phyloP scores from a whole-genome alignment of 2,113 vertebrate genomes.

The Protomyctophum bolini region DNA sequence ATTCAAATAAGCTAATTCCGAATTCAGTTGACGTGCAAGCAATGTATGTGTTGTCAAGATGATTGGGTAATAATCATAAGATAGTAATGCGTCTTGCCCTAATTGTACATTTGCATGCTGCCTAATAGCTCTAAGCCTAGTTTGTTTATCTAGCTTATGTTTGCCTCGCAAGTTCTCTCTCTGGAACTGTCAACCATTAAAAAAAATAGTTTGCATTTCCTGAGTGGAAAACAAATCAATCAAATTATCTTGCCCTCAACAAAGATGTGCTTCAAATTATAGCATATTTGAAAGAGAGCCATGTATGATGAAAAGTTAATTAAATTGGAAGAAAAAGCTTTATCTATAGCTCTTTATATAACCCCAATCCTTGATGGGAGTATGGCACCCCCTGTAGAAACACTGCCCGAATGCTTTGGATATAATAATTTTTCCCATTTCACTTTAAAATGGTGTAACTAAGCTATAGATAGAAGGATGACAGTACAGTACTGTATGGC shows the following conservation, averaged over 20 bases:
- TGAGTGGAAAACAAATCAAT: conserved; percentile 33
- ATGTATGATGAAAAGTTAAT: conserved; percentile 30
- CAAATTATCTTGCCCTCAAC: conserved; percentile 32
- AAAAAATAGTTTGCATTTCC: conserved; percentile 33
- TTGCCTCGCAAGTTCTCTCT: conserved; percentile 60
- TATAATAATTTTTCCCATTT: too few species aligned
- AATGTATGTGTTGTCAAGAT: conserved; percentile 54
- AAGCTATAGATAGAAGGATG: too few species aligned
- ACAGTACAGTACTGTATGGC: too few species aligned
- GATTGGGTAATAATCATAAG: conserved; percentile 63
- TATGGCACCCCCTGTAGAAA: not conserved
- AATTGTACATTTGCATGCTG: conserved; percentile 79
- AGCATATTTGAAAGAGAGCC: not conserved
- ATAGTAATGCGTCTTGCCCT: conserved; percentile 66
- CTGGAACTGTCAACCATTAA: conserved; percentile 46
- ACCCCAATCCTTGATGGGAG: conserved; percentile 31
- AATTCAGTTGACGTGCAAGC: conserved; percentile 54
- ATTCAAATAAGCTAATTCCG: conserved; percentile 73
- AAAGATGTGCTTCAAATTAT: conserved; percentile 2
- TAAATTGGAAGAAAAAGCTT: conserved; percentile 44
- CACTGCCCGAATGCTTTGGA: not conserved
- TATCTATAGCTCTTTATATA: conserved; percentile 44
- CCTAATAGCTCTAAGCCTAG: conserved; percentile 69
- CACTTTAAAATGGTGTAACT: too few species aligned
- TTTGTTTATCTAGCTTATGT: conserved; percentile 69